A percentile compares a stretch with the other conserved stretches of the same genome.
phyloP scores from a whole-genome alignment of 1,140 invertebrate species.

The Ladona fulva region DNA sequence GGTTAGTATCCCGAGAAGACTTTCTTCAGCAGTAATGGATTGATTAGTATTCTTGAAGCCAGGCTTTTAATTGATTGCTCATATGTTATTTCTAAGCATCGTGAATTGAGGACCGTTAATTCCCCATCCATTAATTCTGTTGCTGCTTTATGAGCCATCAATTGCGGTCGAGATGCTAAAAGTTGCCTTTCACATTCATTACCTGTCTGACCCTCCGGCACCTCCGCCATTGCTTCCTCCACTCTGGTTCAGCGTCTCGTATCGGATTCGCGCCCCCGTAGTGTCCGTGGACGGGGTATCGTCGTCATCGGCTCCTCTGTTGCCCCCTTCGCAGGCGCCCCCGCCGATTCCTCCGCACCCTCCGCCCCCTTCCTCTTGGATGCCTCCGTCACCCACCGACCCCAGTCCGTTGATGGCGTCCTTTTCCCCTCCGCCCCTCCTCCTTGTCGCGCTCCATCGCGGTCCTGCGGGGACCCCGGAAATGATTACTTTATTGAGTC shows the following conservation, averaged over 20 bases:
- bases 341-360: not conserved
- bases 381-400: not conserved
- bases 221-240: not conserved
- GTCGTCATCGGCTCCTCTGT: not conserved
- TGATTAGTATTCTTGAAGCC: too few relatives aligned
- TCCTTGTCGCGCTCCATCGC: not conserved
- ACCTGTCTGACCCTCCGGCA: not conserved
- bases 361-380: not conserved
- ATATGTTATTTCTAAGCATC: too few relatives aligned
- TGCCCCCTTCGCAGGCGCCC: not conserved
- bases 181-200: not conserved
- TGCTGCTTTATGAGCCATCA: too few relatives aligned
- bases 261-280: not conserved
- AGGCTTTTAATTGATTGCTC: too few relatives aligned
- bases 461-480: not conserved
- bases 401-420: not conserved
- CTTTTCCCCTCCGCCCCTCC: not conserved
- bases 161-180: too few relatives aligned
- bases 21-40: too few relatives aligned
- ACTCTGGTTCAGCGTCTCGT: not conserved
- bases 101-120: too few relatives aligned
- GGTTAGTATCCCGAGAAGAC: too few relatives aligned
- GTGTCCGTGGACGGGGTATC: not conserved
- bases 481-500: too few relatives aligned
- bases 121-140: too few relatives aligned